A percentile compares a stretch with the other conserved stretches of the same genome.
Conservation (phyloP, 2,113 vertebrate genomes). For the Peromyscus leucopus region DNA sequence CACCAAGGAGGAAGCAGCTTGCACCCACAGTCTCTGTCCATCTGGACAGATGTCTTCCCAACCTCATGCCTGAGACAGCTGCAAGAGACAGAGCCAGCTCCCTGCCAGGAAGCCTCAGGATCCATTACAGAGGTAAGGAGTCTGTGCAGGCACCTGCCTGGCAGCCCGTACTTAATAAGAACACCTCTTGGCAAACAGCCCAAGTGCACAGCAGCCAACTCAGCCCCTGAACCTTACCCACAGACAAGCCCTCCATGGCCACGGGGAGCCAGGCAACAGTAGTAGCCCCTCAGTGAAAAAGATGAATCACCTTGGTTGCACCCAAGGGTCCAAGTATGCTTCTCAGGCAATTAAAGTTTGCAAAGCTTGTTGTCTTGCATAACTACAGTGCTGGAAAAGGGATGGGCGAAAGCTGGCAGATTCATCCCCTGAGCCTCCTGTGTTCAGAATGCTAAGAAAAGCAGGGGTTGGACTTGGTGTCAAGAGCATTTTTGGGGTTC, state of each 20-base stretch:
- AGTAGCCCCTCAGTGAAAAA: neutral
- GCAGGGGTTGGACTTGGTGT: neutral
- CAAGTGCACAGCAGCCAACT: neutral
- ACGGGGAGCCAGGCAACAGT: neutral
- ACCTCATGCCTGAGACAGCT: neutral
- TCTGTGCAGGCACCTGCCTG: neutral
- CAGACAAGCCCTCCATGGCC: neutral
- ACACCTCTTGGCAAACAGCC: neutral
- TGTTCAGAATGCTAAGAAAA: neutral
- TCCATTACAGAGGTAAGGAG: neutral
- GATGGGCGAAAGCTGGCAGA: neutral
- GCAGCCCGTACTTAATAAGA: neutral
- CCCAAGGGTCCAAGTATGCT: neutral
- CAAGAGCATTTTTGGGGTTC: neutral
- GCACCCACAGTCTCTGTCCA: neutral
- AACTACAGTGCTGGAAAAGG: neutral
- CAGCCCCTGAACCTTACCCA: neutral
- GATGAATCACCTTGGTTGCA: neutral
- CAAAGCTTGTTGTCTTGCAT: neutral
- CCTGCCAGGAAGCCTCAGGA: constrained; percentile 15
- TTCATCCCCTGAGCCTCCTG: neutral
- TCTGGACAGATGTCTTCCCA: constrained; percentile 6
- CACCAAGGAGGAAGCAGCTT: neutral
- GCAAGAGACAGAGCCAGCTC: neutral
- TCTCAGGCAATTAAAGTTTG: neutral